Base-by-base conservation (phyloP, 1,140 invertebrate species). In the Nebria ingens region DNA sequence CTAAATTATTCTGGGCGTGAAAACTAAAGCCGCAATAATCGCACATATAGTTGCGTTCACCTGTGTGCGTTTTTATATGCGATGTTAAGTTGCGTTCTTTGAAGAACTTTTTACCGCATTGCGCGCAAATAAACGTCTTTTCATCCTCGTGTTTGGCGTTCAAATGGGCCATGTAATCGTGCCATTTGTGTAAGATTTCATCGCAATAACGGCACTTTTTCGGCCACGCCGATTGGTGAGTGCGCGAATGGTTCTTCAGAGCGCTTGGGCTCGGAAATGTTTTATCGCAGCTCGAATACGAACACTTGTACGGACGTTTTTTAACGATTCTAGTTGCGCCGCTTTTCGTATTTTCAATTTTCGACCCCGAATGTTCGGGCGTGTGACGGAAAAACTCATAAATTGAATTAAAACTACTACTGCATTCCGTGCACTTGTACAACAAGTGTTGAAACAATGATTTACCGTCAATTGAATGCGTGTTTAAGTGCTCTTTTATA, bases 21-120 rank as follows among this genome's bases (percentile, higher is more conserved):
- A 45, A 45, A 45, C 40, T 45, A 17, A 45, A 45, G 4, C 40
- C 40, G 17, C 40, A 45, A 45, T 12, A 45, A 17, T 45, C 40
- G 15, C 40, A 45, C 15, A 45, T 45, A 17, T 45, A 45, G 17
- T 45, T 45, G 3, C 40, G 9, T 17, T 45, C 40, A 17, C 40
- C 40, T 12, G 40, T 45, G 17, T 45, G 40, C 4, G 15, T 45
- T 12, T 17, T 3, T 12, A 17, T 4, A 45, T 45, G 40, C 9
- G 9, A 12, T 45, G 9, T 9, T 45, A 45, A 17, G 17, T 45
- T 45, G 9, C 40, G 9, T 45, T 45, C 40, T 6, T 17, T 45
- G 17, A 45, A 45, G 15, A 45, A 45, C 40, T 45, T 45, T 17
- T 45, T 45, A 9, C 40, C 40, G 40, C 40, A 45, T 11, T 6